phyloP scores from a whole-genome alignment of 2,797 vertebrate species.

The Kryptopterus vitreolus region DNA sequence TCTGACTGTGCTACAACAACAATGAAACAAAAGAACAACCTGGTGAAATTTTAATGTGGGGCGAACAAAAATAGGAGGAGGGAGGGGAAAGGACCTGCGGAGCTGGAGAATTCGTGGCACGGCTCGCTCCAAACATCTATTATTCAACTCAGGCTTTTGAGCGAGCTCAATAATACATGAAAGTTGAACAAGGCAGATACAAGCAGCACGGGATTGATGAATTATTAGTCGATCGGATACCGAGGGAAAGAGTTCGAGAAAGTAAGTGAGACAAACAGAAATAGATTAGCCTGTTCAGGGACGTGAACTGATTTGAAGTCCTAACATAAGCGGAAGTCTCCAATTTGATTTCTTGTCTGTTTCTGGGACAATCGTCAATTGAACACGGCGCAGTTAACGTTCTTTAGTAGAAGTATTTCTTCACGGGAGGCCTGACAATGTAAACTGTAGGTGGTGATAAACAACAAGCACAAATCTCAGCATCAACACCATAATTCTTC shows the following conservation, averaged over 20 bases:
- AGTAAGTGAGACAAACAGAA: background rate
- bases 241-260: background rate
- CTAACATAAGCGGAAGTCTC: background rate
- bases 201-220: slow-evolving; percentile 30
- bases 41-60: slow-evolving; percentile 25
- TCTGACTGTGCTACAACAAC: background rate
- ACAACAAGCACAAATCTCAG: background rate
- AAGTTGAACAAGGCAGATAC: slow-evolving; percentile 35
- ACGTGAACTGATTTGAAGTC: background rate
- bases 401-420: background rate
- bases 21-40: background rate
- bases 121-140: slow-evolving; percentile 31
- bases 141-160: slow-evolving; percentile 44
- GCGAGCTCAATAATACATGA: slow-evolving; percentile 49
- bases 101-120: slow-evolving; percentile 36
- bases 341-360: background rate
- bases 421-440: background rate
- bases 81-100: slow-evolving; percentile 17
- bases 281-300: background rate
- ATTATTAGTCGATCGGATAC: slow-evolving; percentile 23
- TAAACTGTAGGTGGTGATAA: background rate
- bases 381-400: background rate
- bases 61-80: slow-evolving; percentile 34
- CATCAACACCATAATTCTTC: background rate
- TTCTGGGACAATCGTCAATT: background rate